Percentiles rank a stretch among this genome's conserved stretches.
Evolutionary conservation across 2,888 invertebrate genomes (phyloP).

Genomic region (Desoria tigrina): DNA sequence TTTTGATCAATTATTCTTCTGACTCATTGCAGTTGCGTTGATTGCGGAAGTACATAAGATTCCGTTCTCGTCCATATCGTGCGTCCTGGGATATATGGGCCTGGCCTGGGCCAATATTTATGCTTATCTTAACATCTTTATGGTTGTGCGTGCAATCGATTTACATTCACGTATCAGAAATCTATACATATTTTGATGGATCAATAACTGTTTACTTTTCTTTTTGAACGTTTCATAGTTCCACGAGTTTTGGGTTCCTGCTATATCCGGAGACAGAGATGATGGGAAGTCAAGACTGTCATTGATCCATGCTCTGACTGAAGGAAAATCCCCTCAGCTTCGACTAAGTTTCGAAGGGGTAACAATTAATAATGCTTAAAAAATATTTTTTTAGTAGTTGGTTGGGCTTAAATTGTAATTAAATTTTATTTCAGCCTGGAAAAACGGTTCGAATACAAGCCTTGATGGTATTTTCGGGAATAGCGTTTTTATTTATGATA

Average conservation of each 20-base stretch:
- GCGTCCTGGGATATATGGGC: slow-evolving; percentile 7
- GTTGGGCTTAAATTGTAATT: too few relatives aligned
- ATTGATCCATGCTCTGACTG: too few relatives aligned
- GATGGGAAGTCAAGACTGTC: too few relatives aligned
- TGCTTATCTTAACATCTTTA: not conserved
- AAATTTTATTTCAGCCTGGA: not conserved
- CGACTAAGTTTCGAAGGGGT: too few relatives aligned
- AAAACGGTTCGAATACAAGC: not conserved
- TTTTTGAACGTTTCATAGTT: not conserved
- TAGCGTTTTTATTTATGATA: not conserved
- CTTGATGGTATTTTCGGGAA: not conserved
- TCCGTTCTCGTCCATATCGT: slow-evolving; percentile 4
- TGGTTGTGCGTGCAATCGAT: not conserved
- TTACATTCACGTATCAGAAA: not conserved
- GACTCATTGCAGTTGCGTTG: not conserved
- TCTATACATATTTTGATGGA: not conserved
- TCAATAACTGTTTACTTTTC: too few relatives aligned
- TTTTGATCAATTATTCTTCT: too few relatives aligned
- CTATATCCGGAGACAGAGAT: not conserved
- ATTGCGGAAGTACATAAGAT: not conserved
- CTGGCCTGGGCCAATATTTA: not conserved
- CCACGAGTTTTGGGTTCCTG: slow-evolving; percentile 7
- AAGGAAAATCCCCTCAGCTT: too few relatives aligned
- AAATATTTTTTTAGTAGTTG: too few relatives aligned
- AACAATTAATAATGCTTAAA: too few relatives aligned